These are phyloP conservation scores for Pogonocichla stellata DNA, from an alignment of 2,113 vertebrate genomes.

Conservation along the genomic window DNA sequence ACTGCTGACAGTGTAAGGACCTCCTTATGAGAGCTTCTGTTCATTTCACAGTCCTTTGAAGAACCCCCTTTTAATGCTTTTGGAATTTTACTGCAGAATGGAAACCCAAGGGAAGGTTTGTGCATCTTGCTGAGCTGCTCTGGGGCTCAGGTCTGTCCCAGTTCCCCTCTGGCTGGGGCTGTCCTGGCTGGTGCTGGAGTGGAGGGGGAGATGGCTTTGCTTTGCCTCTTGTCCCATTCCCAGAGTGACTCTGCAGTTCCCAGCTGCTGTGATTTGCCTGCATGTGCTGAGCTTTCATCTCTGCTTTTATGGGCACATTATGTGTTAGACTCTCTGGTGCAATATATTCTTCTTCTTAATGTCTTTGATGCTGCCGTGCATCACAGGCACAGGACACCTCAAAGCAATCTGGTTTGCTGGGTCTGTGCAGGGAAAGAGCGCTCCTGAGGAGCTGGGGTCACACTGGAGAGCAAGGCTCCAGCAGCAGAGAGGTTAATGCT, in stretches of 20 bases:
- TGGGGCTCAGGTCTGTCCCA: neutral
- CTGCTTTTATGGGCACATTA: neutral
- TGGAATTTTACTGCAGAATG: neutral
- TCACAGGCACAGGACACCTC: neutral
- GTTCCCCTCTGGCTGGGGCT: rapidly evolving
- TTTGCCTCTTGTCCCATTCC: neutral
- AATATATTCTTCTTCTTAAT: neutral
- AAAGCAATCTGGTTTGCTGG: neutral
- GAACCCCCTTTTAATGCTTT: neutral
- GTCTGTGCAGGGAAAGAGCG: neutral
- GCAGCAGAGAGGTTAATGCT: neutral
- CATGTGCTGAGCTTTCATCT: neutral
- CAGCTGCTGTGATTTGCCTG: neutral
- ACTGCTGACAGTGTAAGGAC: slow-evolving; percentile 28
- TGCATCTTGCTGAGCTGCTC: neutral
- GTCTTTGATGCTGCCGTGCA: neutral
- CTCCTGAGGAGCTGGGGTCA: neutral
- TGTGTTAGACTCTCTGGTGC: neutral
- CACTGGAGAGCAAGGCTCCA: neutral
- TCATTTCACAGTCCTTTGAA: neutral
- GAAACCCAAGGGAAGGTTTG: neutral
- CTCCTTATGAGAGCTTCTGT: neutral
- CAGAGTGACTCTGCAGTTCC: neutral
- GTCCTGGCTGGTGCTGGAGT: neutral
- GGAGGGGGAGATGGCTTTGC: neutral